Percentiles rank a stretch among this genome's conserved stretches.
Evolutionary conservation across 2,113 vertebrate species (phyloP).

Genomic region (Poecile atricapillus): DNA sequence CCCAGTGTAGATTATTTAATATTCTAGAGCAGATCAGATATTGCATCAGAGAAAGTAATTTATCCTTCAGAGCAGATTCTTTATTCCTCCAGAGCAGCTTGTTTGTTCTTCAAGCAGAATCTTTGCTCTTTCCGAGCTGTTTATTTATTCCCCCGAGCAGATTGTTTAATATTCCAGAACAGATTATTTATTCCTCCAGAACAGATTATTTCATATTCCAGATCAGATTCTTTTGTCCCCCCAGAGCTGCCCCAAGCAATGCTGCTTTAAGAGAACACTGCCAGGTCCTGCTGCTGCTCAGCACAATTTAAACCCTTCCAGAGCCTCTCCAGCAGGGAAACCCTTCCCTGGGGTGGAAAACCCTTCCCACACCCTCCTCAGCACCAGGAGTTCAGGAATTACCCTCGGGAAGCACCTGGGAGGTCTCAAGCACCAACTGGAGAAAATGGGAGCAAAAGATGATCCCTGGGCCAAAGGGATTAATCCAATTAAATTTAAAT

Average conservation of each 20-base stretch:
- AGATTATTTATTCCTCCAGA: not conserved
- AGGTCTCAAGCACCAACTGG: not conserved
- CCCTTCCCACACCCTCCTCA: not conserved
- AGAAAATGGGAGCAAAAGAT: not conserved
- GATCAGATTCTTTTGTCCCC: not conserved
- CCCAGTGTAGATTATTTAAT: fast-evolving
- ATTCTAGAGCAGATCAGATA: not conserved
- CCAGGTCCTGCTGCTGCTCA: not conserved
- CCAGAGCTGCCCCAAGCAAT: not conserved
- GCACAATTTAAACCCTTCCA: not conserved
- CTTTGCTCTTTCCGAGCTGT: not conserved
- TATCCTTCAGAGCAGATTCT: not conserved
- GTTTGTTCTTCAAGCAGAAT: not conserved
- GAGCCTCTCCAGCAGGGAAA: not conserved
- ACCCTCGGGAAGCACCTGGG: not conserved
- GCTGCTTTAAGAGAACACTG: not conserved
- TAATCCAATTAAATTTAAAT: constrained; percentile 2
- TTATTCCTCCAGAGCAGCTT: not conserved
- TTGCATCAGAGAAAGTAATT: not conserved
- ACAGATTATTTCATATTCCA: not conserved
- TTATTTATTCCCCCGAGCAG: not conserved
- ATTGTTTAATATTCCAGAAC: not conserved
- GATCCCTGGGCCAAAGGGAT: not conserved
- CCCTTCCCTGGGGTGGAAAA: not conserved
- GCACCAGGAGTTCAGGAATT: not conserved